Conservation (phyloP, 2,113 vertebrate species). For the Megalops atlanticus region DNA sequence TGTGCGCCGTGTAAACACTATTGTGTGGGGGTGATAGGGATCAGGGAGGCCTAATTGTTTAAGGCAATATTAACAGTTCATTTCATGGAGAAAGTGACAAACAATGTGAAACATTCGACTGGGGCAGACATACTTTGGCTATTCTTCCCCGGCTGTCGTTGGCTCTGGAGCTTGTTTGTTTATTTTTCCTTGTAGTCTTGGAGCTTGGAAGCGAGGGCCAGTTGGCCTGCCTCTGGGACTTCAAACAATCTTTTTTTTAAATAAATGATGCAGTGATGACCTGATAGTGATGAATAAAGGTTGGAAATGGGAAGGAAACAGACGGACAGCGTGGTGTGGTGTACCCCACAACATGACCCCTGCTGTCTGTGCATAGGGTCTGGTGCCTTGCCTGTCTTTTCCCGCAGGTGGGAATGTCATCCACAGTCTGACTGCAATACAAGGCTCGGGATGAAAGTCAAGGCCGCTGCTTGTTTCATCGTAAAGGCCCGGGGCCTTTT, state of each 20-base stretch:
- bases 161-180: slow-evolving; percentile 37
- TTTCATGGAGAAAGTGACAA: slow-evolving; percentile 75
- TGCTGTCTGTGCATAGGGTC: background rate
- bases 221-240: background rate
- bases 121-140: slow-evolving; percentile 36
- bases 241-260: background rate
- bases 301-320: background rate
- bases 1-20: slow-evolving; percentile 69
- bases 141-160: slow-evolving; percentile 37
- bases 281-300: background rate
- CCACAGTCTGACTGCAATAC: background rate
- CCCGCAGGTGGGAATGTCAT: slow-evolving; percentile 4
- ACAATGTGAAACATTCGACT: slow-evolving; percentile 55
- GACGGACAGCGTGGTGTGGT: background rate
- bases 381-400: background rate
- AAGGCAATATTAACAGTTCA: slow-evolving; percentile 63
- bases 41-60: slow-evolving; percentile 71
- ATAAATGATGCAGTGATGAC: background rate
- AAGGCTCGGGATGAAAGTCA: background rate
- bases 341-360: background rate
- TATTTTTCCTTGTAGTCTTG: slow-evolving; percentile 48
- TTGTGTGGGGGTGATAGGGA: slow-evolving; percentile 70
- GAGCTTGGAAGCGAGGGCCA: slow-evolving; percentile 7
- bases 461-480: too few relatives aligned
- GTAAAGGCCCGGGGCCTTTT: too few relatives aligned